Evolutionary conservation across 2,113 vertebrate genomes (phyloP).

Genomic region (Phyllostomus hastatus): DNA sequence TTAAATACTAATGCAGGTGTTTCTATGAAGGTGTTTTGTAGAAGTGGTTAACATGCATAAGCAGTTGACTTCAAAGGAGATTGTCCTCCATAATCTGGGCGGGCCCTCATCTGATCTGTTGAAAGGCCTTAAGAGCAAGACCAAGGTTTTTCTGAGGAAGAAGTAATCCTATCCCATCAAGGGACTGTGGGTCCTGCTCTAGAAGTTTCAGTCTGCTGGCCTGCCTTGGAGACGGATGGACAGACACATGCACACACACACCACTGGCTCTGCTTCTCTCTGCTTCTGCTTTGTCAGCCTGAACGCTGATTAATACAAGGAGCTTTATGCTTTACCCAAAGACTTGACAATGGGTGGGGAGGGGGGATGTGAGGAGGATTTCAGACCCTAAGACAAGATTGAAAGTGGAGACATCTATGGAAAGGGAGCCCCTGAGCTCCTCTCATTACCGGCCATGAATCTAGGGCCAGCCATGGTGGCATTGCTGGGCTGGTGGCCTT

Average conservation of each 20-base stretch:
- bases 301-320: not conserved
- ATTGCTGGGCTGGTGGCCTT: no score
- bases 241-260: not conserved
- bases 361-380: not conserved
- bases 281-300: not conserved
- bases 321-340: not conserved
- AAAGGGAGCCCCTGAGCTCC: not conserved
- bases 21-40: not conserved
- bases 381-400: not conserved
- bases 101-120: not conserved
- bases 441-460: not conserved
- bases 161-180: not conserved
- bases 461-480: not conserved
- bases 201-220: not conserved
- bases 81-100: not conserved
- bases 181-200: not conserved
- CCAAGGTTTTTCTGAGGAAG: not conserved
- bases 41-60: not conserved
- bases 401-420: not conserved
- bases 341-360: not conserved
- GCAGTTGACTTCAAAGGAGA: not conserved
- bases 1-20: not conserved
- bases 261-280: not conserved
- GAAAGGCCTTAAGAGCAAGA: not conserved
- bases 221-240: not conserved